Evolutionary conservation across 1,140 invertebrate species (phyloP).

Genomic region (Leptinotarsa defecta): DNA sequence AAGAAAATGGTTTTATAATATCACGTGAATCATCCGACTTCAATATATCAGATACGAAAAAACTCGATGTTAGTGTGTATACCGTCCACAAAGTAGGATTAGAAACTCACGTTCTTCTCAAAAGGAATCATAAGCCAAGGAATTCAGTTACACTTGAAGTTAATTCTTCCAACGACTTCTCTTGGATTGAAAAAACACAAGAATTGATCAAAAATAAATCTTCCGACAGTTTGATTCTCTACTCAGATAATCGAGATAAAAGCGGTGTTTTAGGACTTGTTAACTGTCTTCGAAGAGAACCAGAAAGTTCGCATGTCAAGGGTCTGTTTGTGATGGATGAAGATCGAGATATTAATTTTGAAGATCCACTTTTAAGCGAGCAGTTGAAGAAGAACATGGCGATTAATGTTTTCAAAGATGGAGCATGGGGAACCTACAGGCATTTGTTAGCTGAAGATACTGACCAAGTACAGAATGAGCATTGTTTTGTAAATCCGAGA

Average conservation of each 20-base stretch:
- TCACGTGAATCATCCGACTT: conserved; percentile 56
- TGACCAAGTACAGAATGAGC: conserved; percentile 58
- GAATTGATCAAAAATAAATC: conserved; percentile 61
- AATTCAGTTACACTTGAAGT: conserved; percentile 19
- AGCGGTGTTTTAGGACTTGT: conserved; percentile 80
- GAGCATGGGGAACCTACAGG: conserved; percentile 68
- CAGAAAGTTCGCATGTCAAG: conserved; percentile 65
- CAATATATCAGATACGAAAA: conserved; percentile 27
- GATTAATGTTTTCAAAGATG: conserved; percentile 68
- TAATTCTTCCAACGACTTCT: conserved; percentile 46
- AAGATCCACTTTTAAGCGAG: conserved; percentile 65
- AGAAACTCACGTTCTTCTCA: conserved; percentile 57
- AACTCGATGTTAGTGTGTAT: conserved; percentile 54
- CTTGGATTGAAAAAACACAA: conserved; percentile 62
- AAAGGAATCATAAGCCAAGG: conserved; percentile 31
- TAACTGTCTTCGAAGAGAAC: conserved; percentile 74
- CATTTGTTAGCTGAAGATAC: conserved; percentile 42
- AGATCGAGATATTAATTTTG: conserved; percentile 68
- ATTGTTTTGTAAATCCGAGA: conserved; percentile 79
- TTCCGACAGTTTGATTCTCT: conserved; percentile 61
- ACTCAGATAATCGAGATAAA: conserved; percentile 63
- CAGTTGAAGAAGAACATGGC: conserved; percentile 67
- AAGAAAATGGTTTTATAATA: conserved; percentile 60
- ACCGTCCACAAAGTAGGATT: conserved; percentile 55
- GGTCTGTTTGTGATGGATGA: conserved; percentile 69